These are phyloP conservation scores for Tetanocera ferruginea DNA, from an alignment of 2,888 invertebrate genomes.

Conservation along the genomic window DNA sequence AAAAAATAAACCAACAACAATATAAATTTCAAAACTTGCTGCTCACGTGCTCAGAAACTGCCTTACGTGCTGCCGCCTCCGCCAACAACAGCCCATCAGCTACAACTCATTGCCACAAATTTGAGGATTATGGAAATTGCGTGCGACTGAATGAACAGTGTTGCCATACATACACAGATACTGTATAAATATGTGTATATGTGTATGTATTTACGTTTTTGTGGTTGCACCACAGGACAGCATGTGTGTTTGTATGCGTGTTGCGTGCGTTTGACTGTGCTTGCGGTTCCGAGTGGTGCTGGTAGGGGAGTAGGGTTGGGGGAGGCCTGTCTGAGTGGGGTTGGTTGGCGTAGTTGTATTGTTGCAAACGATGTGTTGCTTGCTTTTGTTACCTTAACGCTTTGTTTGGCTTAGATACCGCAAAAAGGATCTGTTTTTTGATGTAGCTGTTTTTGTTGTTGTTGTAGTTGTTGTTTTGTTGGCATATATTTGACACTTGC, in stretches of 20 bases:
- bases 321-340: neutral
- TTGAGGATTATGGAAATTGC: constrained; percentile 36
- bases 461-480: neutral
- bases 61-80: neutral
- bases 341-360: neutral
- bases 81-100: neutral
- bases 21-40: neutral
- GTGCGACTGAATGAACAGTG: constrained; percentile 17
- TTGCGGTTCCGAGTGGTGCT: neutral
- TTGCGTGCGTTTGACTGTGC: neutral
- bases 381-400: neutral
- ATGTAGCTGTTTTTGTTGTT: neutral
- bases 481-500: constrained; percentile 17
- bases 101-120: constrained; percentile 30
- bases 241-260: constrained; percentile 23
- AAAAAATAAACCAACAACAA: neutral
- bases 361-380: neutral
- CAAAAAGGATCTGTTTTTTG: neutral
- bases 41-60: neutral
- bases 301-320: too few species aligned
- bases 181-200: too few species aligned
- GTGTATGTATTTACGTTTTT: neutral
- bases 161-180: constrained; percentile 1
- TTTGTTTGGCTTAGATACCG: neutral
- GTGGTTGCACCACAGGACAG: neutral